Conservation (phyloP, 2,888 invertebrate genomes). For the Drosophila maculinotata region DNA sequence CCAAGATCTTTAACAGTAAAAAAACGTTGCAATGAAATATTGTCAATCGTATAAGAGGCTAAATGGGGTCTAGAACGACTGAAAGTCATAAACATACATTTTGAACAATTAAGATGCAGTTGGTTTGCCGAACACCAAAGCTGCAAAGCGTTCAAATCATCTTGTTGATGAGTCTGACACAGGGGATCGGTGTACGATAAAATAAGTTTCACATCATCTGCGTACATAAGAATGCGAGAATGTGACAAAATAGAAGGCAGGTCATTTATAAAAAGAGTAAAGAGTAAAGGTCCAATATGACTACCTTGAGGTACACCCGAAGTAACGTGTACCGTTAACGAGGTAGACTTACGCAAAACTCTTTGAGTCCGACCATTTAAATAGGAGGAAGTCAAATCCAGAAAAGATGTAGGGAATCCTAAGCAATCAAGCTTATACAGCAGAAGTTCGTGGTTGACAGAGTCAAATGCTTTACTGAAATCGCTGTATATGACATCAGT, state of each 20-base stretch:
- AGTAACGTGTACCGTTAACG: neutral
- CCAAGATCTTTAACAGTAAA: too few relatives aligned
- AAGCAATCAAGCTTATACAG: neutral
- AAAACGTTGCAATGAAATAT: neutral
- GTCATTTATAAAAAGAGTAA: too few relatives aligned
- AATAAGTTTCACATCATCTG: too few relatives aligned
- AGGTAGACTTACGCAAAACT: neutral
- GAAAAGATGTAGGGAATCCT: neutral
- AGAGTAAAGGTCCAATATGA: neutral
- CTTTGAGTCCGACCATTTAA: neutral
- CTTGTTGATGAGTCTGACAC: too few relatives aligned
- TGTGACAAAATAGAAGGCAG: too few relatives aligned
- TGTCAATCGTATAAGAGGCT: too few relatives aligned
- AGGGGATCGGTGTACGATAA: too few relatives aligned
- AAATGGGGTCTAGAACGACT: neutral
- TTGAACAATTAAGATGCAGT: too few relatives aligned
- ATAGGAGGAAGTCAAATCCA: neutral
- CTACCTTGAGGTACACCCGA: neutral
- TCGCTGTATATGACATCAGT: neutral
- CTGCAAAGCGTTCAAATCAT: too few relatives aligned
- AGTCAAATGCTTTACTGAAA: neutral
- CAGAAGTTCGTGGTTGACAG: neutral
- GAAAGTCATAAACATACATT: too few relatives aligned
- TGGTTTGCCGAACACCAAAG: too few relatives aligned
- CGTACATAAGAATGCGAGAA: too few relatives aligned